Conservation (phyloP, 2,113 vertebrate species). For the Typhlomys cinereus region DNA sequence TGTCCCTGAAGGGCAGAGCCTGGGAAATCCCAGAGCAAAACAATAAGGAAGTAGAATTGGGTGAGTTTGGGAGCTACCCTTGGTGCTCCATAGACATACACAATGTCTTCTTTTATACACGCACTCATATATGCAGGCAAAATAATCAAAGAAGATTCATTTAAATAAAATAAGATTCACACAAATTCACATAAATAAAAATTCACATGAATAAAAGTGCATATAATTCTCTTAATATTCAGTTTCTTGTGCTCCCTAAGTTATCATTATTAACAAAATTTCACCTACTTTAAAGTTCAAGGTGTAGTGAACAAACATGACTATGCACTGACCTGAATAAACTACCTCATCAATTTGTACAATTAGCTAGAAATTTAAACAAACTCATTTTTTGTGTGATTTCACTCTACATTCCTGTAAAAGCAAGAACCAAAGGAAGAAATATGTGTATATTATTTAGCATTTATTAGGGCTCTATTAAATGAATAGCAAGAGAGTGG, state of each 20-base stretch:
- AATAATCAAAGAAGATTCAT: no score
- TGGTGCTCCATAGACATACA: no score
- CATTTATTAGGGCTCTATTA: neutral
- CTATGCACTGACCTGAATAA: neutral
- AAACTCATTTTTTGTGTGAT: neutral
- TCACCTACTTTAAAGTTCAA: neutral
- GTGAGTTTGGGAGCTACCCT: no score
- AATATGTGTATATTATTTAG: neutral
- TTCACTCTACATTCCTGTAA: neutral
- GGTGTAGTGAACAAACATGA: neutral
- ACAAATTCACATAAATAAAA: no score
- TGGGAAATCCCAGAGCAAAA: no score
- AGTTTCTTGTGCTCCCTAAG: neutral
- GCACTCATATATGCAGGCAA: no score
- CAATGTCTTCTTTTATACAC: no score
- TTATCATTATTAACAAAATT: neutral
- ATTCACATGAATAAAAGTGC: no score
- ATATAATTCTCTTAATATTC: neutral
- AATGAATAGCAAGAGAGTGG: neutral
- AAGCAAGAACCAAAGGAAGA: neutral
- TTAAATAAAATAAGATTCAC: no score
- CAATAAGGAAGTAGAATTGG: no score
- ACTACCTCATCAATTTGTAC: neutral
- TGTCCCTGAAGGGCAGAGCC: slow-evolving; percentile 4
- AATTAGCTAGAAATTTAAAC: neutral